A percentile compares a stretch with the other conserved stretches of the same genome.
Evolutionary conservation across 2,797 vertebrate species (phyloP).

Genomic region (Pterois miles): DNA sequence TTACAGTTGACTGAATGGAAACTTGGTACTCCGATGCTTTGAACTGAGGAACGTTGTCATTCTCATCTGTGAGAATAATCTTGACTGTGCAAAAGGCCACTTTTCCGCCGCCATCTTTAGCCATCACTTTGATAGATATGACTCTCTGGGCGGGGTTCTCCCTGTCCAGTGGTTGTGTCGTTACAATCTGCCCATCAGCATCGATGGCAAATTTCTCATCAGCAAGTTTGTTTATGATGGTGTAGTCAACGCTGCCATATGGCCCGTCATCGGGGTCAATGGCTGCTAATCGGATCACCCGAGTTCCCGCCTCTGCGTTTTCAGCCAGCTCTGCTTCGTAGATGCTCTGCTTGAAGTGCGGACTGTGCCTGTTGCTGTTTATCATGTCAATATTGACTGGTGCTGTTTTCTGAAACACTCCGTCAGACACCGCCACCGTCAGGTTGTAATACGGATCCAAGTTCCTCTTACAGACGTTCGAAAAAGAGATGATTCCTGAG

Average conservation of each 20-base stretch:
- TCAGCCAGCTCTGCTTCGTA: slow-evolving; percentile 96
- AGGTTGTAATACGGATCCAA: slow-evolving; percentile 90
- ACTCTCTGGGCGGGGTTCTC: slow-evolving; percentile 95
- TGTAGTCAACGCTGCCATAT: slow-evolving; percentile 94
- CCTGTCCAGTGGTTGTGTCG: slow-evolving; percentile 91
- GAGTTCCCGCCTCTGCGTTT: slow-evolving; percentile 93
- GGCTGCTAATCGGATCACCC: slow-evolving; percentile 92
- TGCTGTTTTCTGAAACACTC: slow-evolving; percentile 93
- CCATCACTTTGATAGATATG: slow-evolving; percentile 97
- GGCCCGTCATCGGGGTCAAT: slow-evolving; percentile 93
- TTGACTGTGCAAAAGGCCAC: slow-evolving; percentile 97
- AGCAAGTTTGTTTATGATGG: slow-evolving; percentile 96
- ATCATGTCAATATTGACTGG: slow-evolving; percentile 96
- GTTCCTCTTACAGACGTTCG: slow-evolving; percentile 92
- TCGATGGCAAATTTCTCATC: slow-evolving; percentile 93
- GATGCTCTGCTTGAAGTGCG: slow-evolving; percentile 90
- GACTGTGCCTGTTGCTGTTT: slow-evolving; percentile 91
- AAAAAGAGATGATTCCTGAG: slow-evolving; percentile 94
- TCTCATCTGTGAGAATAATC: slow-evolving; percentile 97
- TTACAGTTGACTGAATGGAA: slow-evolving; percentile 92
- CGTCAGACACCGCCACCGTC: slow-evolving; percentile 94
- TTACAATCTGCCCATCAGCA: slow-evolving; percentile 88
- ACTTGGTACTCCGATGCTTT: slow-evolving; percentile 92
- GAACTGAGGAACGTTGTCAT: slow-evolving; percentile 95
- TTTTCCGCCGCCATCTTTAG: slow-evolving; percentile 94